Evolutionary conservation across 2,888 invertebrate genomes (phyloP).

Genomic region (Hemithea aestivaria): DNA sequence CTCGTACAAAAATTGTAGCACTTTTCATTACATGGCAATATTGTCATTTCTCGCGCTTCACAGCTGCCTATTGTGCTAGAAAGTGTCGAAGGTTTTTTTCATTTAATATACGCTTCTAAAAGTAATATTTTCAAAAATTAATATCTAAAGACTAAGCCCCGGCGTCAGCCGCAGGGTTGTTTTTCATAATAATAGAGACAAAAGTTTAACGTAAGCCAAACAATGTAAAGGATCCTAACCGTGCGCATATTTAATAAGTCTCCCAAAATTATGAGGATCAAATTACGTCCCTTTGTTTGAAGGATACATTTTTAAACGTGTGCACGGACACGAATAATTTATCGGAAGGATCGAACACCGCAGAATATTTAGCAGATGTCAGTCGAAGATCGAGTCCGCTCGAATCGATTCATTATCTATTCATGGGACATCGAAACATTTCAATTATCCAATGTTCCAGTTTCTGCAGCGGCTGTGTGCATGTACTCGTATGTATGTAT

Average conservation of each 20-base stretch:
- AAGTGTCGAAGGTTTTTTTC: no score
- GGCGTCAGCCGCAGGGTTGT: neutral
- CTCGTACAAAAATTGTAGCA: no score
- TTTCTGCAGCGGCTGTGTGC: constrained; percentile 9
- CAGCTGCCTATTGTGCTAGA: no score
- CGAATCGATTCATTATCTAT: constrained; percentile 34
- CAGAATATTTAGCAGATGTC: constrained; percentile 17
- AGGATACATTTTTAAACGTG: constrained; percentile 16
- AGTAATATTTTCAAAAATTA: no score
- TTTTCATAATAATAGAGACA: constrained; percentile 7
- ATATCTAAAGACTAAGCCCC: no score
- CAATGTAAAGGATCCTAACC: constrained; percentile 7
- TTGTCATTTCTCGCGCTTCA: no score
- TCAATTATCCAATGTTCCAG: constrained; percentile 31
- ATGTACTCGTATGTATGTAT: no score
- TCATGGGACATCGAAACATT: constrained; percentile 39
- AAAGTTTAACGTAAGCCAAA: constrained; percentile 7
- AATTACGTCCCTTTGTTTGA: constrained; percentile 15
- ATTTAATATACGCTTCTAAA: no score
- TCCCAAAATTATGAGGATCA: constrained; percentile 18
- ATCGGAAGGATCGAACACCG: constrained; percentile 14
- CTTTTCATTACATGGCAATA: no score
- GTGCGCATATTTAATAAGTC: constrained; percentile 17
- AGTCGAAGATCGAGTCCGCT: constrained; percentile 12
- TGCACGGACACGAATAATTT: constrained; percentile 18